phyloP scores from a whole-genome alignment of 2,113 vertebrate genomes.

The Tursiops truncatus region DNA sequence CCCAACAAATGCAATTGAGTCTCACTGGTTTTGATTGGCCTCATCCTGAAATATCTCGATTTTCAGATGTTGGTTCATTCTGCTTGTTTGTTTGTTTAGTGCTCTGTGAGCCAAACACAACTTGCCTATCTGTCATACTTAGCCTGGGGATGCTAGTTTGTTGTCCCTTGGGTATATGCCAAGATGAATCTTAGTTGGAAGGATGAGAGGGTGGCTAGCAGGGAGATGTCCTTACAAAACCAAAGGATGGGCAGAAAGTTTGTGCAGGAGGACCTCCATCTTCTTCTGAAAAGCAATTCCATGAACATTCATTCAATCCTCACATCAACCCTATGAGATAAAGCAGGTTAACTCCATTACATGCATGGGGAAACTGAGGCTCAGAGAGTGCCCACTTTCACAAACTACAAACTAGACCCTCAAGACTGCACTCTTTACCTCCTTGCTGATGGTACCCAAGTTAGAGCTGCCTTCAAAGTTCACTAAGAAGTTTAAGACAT shows the following conservation, averaged over 20 bases:
- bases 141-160: neutral
- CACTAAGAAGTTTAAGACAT: neutral
- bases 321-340: neutral
- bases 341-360: neutral
- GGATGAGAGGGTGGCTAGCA: neutral
- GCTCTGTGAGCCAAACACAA: neutral
- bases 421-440: neutral
- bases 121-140: neutral
- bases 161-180: neutral
- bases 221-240: neutral
- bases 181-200: neutral
- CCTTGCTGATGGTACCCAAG: neutral
- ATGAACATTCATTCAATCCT: neutral
- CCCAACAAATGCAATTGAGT: neutral
- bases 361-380: neutral
- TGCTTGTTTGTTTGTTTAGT: neutral
- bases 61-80: neutral
- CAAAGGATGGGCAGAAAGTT: neutral
- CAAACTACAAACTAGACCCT: neutral
- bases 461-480: neutral
- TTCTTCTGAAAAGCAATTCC: neutral
- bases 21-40: neutral
- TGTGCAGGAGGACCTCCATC: neutral
- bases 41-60: neutral
- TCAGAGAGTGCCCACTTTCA: neutral